These are phyloP conservation scores for Hyposoter didymator DNA, from an alignment of 2,888 invertebrate genomes.

Conservation along the genomic window DNA sequence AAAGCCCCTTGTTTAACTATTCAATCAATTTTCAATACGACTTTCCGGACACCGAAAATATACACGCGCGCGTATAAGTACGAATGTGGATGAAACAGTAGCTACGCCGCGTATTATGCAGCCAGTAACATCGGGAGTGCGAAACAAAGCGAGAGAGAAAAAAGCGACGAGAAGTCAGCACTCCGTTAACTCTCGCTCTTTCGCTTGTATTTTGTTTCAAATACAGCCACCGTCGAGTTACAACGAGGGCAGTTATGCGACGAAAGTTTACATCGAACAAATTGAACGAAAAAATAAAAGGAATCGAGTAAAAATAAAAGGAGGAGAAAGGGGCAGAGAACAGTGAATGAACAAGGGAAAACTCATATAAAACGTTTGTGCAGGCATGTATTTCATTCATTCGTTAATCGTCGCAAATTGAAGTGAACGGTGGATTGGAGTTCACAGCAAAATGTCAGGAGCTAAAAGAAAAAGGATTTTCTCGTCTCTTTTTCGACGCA, in stretches of 20 bases:
- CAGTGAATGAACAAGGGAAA: slow-evolving; percentile 25
- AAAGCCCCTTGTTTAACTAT: neutral
- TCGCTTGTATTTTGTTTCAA: slow-evolving; percentile 17
- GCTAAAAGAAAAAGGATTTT: neutral
- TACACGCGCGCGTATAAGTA: neutral
- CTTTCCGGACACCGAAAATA: neutral
- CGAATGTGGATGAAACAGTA: slow-evolving; percentile 21
- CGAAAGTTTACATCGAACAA: slow-evolving; percentile 35
- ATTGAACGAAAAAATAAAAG: slow-evolving; percentile 44
- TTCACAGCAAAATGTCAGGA: slow-evolving; percentile 10
- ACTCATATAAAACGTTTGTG: slow-evolving; percentile 46
- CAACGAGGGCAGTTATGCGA: neutral
- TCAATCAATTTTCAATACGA: neutral
- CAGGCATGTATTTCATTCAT: slow-evolving; percentile 46
- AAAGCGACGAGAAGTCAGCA: neutral
- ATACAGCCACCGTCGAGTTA: slow-evolving; percentile 18
- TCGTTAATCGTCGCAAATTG: slow-evolving; percentile 62
- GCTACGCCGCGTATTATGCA: slow-evolving; percentile 8
- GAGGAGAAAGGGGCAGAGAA: slow-evolving; percentile 18
- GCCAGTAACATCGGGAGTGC: neutral
- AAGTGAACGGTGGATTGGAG: slow-evolving; percentile 26
- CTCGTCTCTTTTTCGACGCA: neutral
- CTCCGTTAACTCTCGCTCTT: slow-evolving; percentile 9
- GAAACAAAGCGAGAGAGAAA: slow-evolving; percentile 10
- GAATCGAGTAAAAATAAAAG: neutral